phyloP scores from a whole-genome alignment of 1,140 invertebrate genomes.

The Lasioglossum albipes region DNA sequence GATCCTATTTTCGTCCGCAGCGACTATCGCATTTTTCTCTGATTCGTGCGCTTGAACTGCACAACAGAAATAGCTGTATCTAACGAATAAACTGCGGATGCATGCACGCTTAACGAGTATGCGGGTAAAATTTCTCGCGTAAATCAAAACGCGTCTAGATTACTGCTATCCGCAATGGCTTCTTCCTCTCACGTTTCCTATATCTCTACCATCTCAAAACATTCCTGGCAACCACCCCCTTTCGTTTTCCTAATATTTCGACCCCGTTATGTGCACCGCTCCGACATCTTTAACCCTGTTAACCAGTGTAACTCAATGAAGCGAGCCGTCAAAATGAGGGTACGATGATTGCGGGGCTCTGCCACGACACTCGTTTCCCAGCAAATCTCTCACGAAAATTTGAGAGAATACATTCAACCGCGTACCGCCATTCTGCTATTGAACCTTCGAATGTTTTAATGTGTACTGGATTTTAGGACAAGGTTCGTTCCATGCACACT shows the following conservation, averaged over 20 bases:
- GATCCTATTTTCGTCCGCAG: not conserved
- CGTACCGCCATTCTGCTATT: too few relatives aligned
- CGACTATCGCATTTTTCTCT: slow-evolving; percentile 2
- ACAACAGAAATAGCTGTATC: slow-evolving; percentile 6
- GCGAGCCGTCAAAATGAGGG: not conserved
- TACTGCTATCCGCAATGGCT: slow-evolving; percentile 19
- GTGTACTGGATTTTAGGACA: too few relatives aligned
- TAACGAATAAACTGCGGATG: not conserved
- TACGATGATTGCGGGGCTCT: too few relatives aligned
- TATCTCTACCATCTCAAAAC: slow-evolving; percentile 8
- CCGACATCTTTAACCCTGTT: not conserved
- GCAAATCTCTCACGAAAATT: too few relatives aligned
- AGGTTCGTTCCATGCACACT: too few relatives aligned
- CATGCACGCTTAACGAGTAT: slow-evolving; percentile 15
- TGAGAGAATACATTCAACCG: too few relatives aligned
- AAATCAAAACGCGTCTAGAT: slow-evolving; percentile 25
- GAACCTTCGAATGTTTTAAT: too few relatives aligned
- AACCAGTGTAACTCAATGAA: not conserved
- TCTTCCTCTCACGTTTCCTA: slow-evolving; percentile 8
- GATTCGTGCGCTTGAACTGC: not conserved
- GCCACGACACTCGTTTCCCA: too few relatives aligned
- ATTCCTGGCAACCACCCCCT: slow-evolving; percentile 28
- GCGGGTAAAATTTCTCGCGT: slow-evolving; percentile 25
- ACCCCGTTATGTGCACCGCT: not conserved
- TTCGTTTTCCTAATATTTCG: not conserved